phyloP scores from a whole-genome alignment of 2,888 invertebrate species.

The Pachycephus smyrnensis region DNA sequence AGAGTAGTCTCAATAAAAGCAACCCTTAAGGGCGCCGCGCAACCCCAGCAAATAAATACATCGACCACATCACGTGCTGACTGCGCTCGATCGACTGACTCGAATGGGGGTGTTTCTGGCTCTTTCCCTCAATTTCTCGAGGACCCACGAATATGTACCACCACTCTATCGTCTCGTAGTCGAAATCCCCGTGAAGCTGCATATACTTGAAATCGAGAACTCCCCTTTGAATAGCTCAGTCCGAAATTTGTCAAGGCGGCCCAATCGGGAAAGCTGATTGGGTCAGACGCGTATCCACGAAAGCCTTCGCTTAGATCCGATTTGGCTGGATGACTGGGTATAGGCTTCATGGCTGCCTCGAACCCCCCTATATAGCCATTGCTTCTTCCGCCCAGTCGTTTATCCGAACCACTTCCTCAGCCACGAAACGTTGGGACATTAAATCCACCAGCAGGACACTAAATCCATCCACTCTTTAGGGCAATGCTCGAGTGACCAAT shows the following conservation, averaged over 20 bases:
- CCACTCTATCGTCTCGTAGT: not conserved
- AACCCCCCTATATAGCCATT: not conserved
- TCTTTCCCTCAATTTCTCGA: not conserved
- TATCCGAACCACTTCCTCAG: not conserved
- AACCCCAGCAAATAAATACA: conserved; percentile 48
- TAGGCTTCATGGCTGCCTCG: not conserved
- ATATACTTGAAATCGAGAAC: not conserved
- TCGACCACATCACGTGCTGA: conserved; percentile 37
- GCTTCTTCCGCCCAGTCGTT: not conserved
- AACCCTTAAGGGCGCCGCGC: conserved; percentile 41
- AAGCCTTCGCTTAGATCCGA: conserved; percentile 3
- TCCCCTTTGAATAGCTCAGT: not conserved
- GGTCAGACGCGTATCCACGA: not conserved
- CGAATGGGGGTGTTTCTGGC: not conserved
- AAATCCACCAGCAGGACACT: not conserved
- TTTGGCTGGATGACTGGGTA: not conserved
- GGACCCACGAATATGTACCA: not conserved
- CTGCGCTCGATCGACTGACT: conserved; percentile 26
- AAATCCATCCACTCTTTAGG: not conserved
- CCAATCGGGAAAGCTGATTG: conserved; percentile 2
- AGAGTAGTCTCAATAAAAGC: conserved; percentile 46
- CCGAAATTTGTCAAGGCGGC: conserved; percentile 3
- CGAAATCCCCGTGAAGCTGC: not conserved
- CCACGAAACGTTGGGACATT: not conserved
- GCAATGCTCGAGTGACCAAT: not conserved